Evolutionary conservation across 2,888 invertebrate genomes (phyloP).

Genomic region (Philhelius pedissequus): DNA sequence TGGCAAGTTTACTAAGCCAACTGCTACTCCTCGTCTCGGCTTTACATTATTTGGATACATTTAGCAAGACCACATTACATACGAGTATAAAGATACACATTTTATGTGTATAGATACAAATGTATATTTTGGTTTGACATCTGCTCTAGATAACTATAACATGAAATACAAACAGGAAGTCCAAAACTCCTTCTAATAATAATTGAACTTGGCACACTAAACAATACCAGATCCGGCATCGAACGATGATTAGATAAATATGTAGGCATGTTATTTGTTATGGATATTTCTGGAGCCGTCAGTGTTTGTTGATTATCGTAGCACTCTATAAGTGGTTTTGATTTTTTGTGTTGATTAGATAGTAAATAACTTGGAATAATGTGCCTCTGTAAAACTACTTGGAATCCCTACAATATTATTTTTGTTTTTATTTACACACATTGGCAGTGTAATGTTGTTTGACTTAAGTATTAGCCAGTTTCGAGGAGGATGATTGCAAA

Average conservation of each 20-base stretch:
- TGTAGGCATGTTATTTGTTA: no score
- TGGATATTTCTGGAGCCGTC: background rate
- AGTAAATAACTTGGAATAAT: background rate
- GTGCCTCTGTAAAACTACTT: conserved; percentile 9
- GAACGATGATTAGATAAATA: no score
- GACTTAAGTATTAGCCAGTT: conserved; percentile 30
- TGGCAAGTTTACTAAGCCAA: conserved; percentile 62
- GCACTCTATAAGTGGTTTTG: background rate
- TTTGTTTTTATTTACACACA: conserved; percentile 29
- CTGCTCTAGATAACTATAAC: background rate
- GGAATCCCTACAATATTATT: background rate
- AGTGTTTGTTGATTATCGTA: conserved; percentile 12
- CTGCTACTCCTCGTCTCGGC: conserved; percentile 33
- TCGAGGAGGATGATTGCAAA: conserved; percentile 24
- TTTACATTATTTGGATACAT: conserved; percentile 1
- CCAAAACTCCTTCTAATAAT: conserved; percentile 14
- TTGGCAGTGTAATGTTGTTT: conserved; percentile 29
- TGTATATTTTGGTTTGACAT: background rate
- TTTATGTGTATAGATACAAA: no score
- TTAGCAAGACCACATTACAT: conserved; percentile 37
- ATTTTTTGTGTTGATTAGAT: background rate
- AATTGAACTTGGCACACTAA: conserved; percentile 37
- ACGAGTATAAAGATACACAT: background rate
- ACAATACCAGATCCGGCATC: conserved; percentile 40
- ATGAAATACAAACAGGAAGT: conserved; percentile 6